phyloP scores from a whole-genome alignment of 2,113 vertebrate species.

The Zosterops pallidus region DNA sequence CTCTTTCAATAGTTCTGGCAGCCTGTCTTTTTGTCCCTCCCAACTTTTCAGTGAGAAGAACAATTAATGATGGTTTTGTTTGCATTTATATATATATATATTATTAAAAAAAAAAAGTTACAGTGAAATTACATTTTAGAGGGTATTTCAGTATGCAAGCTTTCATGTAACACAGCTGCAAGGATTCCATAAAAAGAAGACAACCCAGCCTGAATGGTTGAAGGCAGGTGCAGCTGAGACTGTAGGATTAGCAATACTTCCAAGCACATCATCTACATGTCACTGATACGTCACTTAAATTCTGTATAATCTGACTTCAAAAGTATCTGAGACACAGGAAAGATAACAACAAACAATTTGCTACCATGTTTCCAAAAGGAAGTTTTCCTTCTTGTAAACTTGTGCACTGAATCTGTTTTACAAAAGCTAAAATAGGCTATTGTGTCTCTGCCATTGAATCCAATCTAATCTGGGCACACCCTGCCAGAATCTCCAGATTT shows the following conservation, averaged over 20 bases:
- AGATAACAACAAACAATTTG: neutral
- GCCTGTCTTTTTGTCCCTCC: neutral
- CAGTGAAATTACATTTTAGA: neutral
- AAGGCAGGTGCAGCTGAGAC: neutral
- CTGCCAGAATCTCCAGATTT: neutral
- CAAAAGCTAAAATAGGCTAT: neutral
- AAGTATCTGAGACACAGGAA: neutral
- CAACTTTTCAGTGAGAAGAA: neutral
- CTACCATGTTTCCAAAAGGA: neutral
- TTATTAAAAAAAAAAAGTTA: neutral
- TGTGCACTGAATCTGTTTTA: neutral
- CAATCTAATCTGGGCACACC: neutral
- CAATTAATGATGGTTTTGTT: neutral
- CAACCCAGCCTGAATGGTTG: neutral
- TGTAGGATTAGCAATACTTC: neutral
- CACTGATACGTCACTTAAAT: neutral
- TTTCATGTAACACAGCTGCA: neutral
- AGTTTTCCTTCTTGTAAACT: neutral
- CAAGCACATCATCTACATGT: neutral
- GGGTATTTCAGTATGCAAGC: neutral
- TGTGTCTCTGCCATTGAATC: neutral
- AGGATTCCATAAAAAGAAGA: neutral
- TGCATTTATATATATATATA: neutral
- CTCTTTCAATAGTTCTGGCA: neutral
- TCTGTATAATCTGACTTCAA: neutral